Conservation (phyloP, 2,888 invertebrate genomes). For the Encarsia formosa region DNA sequence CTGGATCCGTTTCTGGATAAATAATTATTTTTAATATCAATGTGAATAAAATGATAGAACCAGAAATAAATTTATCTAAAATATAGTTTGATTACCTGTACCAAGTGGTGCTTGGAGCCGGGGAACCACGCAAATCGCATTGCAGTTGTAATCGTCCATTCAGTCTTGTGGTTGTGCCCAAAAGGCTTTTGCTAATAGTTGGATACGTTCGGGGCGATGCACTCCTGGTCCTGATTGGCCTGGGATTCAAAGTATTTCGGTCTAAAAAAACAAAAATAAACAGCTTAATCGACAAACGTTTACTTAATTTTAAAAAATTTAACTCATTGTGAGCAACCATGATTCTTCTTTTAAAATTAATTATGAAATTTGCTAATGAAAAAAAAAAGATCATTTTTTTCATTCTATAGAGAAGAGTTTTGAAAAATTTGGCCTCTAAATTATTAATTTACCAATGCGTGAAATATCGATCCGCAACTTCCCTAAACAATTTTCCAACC, state of each 20-base stretch:
- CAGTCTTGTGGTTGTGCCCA: conserved; percentile 56
- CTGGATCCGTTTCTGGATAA: conserved; percentile 43
- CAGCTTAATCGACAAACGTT: too few relatives aligned
- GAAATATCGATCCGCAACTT: too few relatives aligned
- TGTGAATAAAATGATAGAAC: not conserved
- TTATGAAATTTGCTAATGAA: not conserved
- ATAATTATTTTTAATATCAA: not conserved
- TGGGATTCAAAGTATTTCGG: conserved; percentile 43
- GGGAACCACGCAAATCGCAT: conserved; percentile 59
- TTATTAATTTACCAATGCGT: too few relatives aligned
- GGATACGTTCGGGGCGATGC: conserved; percentile 57
- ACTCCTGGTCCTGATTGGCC: conserved; percentile 58
- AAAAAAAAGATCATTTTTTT: not conserved
- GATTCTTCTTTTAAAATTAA: not conserved
- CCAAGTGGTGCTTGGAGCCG: conserved; percentile 58
- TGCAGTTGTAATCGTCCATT: conserved; percentile 60
- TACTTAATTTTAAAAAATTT: not conserved
- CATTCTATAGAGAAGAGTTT: not conserved
- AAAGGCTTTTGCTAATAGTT: conserved; percentile 54
- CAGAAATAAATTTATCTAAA: too few relatives aligned
- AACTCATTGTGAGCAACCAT: not conserved
- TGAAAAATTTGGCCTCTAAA: not conserved
- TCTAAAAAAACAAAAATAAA: conserved; percentile 27
- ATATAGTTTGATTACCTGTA: conserved; percentile 49
- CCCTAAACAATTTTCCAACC: too few relatives aligned